These are phyloP conservation scores for Epicampocera succincta DNA, from an alignment of 2,888 invertebrate species.

Conservation along the genomic window DNA sequence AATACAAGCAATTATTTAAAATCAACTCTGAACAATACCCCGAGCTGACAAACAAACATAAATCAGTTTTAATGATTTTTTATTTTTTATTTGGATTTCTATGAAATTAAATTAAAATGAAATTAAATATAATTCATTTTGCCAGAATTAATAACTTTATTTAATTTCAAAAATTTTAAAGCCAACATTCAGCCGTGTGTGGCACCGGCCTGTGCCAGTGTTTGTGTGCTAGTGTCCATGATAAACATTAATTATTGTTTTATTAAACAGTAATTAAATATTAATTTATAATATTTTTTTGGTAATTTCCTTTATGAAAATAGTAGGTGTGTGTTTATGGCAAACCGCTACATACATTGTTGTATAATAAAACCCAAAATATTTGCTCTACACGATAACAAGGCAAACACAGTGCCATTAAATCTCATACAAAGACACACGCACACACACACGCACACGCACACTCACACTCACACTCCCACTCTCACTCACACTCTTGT, in stretches of 20 bases:
- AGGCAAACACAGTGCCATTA: no score
- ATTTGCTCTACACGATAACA: conserved; percentile 5
- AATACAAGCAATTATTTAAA: conserved; percentile 35
- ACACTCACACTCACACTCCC: conserved; percentile 57
- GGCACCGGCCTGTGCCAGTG: not conserved
- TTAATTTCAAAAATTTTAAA: conserved; percentile 36
- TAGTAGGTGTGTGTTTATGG: not conserved
- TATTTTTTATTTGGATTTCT: conserved; percentile 31
- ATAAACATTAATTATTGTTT: conserved; percentile 65
- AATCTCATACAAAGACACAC: no score
- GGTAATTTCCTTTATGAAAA: conserved; percentile 16
- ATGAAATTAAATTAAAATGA: conserved; percentile 59
- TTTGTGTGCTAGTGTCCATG: conserved; percentile 20
- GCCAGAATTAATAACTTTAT: conserved; percentile 64
- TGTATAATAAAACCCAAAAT: conserved; percentile 27
- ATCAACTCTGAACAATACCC: conserved; percentile 13
- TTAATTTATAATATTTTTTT: conserved; percentile 62
- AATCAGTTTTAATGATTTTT: conserved; percentile 52
- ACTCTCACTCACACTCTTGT: conserved; percentile 22
- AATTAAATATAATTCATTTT: conserved; percentile 58
- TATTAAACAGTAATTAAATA: conserved; percentile 69
- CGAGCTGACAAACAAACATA: conserved; percentile 12
- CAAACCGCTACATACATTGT: conserved; percentile 27
- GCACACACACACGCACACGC: conserved; percentile 22
- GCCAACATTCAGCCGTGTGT: not conserved